Base-by-base conservation (phyloP, 1,140 invertebrate species). In the Bombus polaris region DNA sequence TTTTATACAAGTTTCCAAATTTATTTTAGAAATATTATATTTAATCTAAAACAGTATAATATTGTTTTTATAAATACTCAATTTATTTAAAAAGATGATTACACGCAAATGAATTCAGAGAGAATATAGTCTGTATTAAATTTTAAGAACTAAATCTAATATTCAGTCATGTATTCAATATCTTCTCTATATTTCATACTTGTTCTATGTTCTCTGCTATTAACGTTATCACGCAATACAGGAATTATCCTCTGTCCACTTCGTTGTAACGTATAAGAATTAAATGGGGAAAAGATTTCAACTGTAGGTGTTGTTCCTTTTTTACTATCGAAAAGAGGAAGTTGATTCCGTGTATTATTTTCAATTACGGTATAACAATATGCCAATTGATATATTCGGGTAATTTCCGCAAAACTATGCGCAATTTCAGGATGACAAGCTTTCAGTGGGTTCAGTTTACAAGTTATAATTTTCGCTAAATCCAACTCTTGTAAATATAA, bases 301-400 rank as follows among this genome's bases (percentile, higher is more conserved):
- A 98, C 88, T 44, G 91, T 93, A 39, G 95, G 94, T 77, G 95
- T 93, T 81, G 94, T 94, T 0, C 92, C 80, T 35, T 94, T 95
- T 37, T 95, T 92, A 96, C 93, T 39, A 93, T 94, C 92, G 94
- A 96, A 32, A 95, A 95, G 25, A 5, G 97, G 96, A 68, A 98
- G 92, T 42, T 96, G 96, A 32, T 96, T 96, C 65, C 98, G 95
- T 5, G 96, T 95, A 95, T 99, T 99, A 85, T 97, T 96, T 91
- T 99, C 98, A 62, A 99, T 97, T 71, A 99, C 96, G 1, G 98
- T 96, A 93, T 98, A 97, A 95, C 98, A 99, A 95, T 99, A 99
- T 9, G 98, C 98, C 71, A 99, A 95, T 93, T 99, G 98, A 94
- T 99, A 97, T n/a, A 96, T 97, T 89, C 97, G 96, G 2, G 98